Percentiles rank a stretch among this genome's conserved stretches.
phyloP scores from a whole-genome alignment of 2,888 invertebrate species.

The Ethmia dodecea region DNA sequence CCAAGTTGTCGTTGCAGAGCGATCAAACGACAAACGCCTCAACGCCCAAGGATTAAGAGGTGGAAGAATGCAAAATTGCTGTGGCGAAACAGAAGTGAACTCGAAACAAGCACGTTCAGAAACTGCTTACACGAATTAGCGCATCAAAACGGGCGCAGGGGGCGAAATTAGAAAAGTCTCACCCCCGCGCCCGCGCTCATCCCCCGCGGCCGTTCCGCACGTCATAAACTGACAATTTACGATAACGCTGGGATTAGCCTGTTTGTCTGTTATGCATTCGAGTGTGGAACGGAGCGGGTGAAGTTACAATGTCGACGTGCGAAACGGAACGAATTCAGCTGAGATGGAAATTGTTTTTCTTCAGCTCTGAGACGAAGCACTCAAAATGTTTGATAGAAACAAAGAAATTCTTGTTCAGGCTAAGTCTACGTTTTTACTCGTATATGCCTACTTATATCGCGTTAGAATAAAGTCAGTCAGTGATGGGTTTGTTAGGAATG shows the following conservation, averaged over 20 bases:
- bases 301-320: conserved; percentile 40
- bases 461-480: too few species aligned
- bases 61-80: conserved; percentile 20
- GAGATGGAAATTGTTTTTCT: conserved; percentile 6
- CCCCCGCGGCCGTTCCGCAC: conserved; percentile 70
- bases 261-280: conserved; percentile 75
- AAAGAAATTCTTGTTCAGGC: too few species aligned
- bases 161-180: conserved; percentile 74
- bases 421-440: too few species aligned
- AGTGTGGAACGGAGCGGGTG: conserved; percentile 21
- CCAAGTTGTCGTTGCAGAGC: conserved; percentile 21
- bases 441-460: too few species aligned
- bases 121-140: conserved; percentile 78
- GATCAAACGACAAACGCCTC: conserved; percentile 30
- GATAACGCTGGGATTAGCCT: conserved; percentile 77
- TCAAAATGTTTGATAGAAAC: too few species aligned
- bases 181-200: conserved; percentile 28
- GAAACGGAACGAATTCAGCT: conserved; percentile 31
- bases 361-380: too few species aligned
- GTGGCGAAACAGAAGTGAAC: conserved; percentile 59
- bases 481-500: too few species aligned
- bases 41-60: conserved; percentile 27
- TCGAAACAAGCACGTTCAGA: conserved; percentile 74
- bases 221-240: conserved; percentile 80
- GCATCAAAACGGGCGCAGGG: conserved; percentile 72